Percentiles rank a stretch among this genome's conserved stretches.
Evolutionary conservation across 2,888 invertebrate species (phyloP).

Genomic region (Colletes collaris): DNA sequence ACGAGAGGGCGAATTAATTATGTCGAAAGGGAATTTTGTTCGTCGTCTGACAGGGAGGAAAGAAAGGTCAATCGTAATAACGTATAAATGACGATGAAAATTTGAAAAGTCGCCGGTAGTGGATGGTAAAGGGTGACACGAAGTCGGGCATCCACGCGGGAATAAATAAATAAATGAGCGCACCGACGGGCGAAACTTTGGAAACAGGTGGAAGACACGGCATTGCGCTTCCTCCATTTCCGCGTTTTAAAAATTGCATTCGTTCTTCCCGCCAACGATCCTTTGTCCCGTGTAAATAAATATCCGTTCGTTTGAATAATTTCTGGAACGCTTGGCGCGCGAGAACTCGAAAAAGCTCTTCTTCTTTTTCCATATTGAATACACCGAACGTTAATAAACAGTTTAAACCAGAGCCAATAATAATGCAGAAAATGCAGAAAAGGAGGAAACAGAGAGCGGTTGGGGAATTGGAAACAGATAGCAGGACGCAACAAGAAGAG

Average conservation of each 20-base stretch:
- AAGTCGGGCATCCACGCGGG: constrained; percentile 29
- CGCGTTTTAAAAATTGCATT: constrained; percentile 55
- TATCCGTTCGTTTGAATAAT: constrained; percentile 25
- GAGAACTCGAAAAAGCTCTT: too few species aligned
- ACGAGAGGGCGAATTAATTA: constrained; percentile 39
- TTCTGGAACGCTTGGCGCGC: not conserved
- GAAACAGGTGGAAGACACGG: constrained; percentile 47
- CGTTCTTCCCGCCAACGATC: constrained; percentile 1
- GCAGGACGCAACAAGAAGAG: too few species aligned
- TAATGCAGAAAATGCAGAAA: too few species aligned
- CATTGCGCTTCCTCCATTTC: constrained; percentile 61
- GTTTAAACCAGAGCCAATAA: too few species aligned
- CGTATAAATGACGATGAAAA: constrained; percentile 55
- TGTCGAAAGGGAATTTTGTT: constrained; percentile 24
- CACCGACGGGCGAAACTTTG: constrained; percentile 27
- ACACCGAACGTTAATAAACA: too few species aligned
- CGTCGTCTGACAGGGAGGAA: not conserved
- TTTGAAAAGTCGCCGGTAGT: constrained; percentile 19
- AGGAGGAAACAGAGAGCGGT: too few species aligned
- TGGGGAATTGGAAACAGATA: too few species aligned
- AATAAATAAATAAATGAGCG: constrained; percentile 3
- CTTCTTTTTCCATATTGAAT: not conserved
- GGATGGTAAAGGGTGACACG: constrained; percentile 33
- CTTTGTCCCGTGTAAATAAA: not conserved
- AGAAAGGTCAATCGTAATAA: constrained; percentile 27